Evolutionary conservation across 2,113 vertebrate genomes (phyloP).

Genomic region (Pollachius pollachius): DNA sequence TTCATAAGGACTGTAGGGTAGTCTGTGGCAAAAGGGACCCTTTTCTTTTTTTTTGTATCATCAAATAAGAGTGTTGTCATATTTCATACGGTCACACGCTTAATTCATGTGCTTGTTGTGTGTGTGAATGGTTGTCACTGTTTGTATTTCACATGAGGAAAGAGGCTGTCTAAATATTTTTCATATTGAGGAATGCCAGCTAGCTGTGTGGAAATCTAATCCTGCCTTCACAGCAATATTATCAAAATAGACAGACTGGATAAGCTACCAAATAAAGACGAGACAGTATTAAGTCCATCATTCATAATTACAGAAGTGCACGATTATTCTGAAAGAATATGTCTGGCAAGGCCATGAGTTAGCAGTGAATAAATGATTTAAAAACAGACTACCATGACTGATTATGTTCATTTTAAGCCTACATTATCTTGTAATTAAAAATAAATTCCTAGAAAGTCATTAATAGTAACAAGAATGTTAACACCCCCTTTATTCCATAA

Average conservation of each 20-base stretch:
- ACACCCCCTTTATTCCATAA: conserved; percentile 10
- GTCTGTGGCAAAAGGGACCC: no score
- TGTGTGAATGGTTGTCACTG: conserved; percentile 32
- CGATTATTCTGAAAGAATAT: conserved; percentile 12
- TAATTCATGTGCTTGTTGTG: conserved; percentile 3
- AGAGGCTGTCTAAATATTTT: conserved; percentile 6
- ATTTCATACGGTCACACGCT: no score
- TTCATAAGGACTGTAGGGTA: no score
- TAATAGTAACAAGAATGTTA: conserved; percentile 10
- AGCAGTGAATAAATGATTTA: conserved; percentile 12
- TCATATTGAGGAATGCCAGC: conserved; percentile 6
- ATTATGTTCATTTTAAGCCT: conserved; percentile 11
- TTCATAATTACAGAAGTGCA: conserved; percentile 15
- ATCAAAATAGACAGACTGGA: no score
- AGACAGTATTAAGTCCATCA: conserved; percentile 1
- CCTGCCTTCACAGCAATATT: no score
- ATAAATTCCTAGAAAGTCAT: conserved; percentile 24
- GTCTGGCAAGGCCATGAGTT: not conserved
- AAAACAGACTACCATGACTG: conserved; percentile 27
- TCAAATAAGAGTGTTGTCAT: no score
- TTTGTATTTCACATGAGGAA: not conserved
- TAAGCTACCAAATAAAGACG: no score
- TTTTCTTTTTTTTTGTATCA: no score
- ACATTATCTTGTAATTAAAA: conserved; percentile 32
- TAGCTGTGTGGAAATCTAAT: no score